These are phyloP conservation scores for Lophotriccus pileatus DNA, from an alignment of 2,797 vertebrate genomes.

Conservation along the genomic window DNA sequence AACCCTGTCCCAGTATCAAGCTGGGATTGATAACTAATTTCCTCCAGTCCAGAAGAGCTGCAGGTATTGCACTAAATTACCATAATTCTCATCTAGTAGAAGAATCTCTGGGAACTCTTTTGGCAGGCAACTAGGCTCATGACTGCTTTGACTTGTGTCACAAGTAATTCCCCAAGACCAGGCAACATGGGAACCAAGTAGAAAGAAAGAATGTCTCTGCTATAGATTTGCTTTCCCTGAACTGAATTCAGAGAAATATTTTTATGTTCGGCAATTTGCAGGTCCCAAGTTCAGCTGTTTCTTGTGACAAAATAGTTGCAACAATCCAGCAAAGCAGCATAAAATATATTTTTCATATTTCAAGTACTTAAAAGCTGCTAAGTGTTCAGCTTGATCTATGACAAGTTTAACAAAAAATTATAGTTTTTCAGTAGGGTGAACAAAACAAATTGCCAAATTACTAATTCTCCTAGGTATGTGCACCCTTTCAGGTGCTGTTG, in stretches of 20 bases:
- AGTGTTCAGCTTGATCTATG: not conserved
- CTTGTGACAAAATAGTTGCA: not conserved
- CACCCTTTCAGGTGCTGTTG: not conserved
- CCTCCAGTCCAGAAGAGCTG: not conserved
- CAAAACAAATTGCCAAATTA: not conserved
- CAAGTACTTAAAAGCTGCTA: not conserved
- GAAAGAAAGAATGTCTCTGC: not conserved
- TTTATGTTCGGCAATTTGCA: not conserved
- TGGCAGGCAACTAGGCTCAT: not conserved
- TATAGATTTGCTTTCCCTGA: not conserved
- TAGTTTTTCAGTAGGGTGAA: not conserved
- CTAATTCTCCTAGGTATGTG: not conserved
- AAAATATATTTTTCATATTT: not conserved
- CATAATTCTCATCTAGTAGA: not conserved
- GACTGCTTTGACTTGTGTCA: not conserved
- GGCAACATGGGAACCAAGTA: not conserved
- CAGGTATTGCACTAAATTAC: not conserved
- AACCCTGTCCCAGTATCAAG: not conserved
- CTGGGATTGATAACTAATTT: not conserved
- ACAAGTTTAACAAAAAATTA: not conserved
- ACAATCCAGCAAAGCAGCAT: not conserved
- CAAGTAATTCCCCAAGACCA: not conserved
- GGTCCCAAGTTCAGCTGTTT: not conserved
- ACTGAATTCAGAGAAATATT: not conserved
- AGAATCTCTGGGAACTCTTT: not conserved